These are phyloP conservation scores for Teleopsis dalmanni DNA, from an alignment of 1,140 invertebrate genomes.

Conservation along the genomic window DNA sequence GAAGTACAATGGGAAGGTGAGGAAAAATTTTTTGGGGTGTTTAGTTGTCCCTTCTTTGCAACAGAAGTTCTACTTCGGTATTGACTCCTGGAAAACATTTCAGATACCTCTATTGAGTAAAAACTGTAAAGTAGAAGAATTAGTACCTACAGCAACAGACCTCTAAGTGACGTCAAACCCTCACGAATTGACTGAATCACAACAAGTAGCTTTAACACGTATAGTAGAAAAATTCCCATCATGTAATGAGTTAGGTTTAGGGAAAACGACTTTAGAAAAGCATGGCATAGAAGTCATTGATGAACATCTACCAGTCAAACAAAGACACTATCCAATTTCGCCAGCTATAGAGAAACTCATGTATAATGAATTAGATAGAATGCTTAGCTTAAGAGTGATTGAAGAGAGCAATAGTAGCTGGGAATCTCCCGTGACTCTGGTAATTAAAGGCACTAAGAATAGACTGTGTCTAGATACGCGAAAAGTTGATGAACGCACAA, in stretches of 20 bases:
- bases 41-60: conserved; percentile 1
- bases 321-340: conserved; percentile 21
- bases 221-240: conserved; percentile 15
- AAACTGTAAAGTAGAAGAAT: background rate
- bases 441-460: conserved; percentile 19
- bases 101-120: conserved; percentile 5
- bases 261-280: conserved; percentile 18
- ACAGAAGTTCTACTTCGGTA: conserved; percentile 2
- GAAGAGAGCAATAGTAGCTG: conserved; percentile 21
- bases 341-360: conserved; percentile 15
- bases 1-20: background rate
- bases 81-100: conserved; percentile 13
- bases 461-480: conserved; percentile 29
- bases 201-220: too few relatives aligned
- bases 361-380: conserved; percentile 20
- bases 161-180: background rate
- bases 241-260: conserved; percentile 19
- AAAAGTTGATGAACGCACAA: conserved; percentile 25
- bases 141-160: background rate
- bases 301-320: conserved; percentile 20
- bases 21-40: background rate
- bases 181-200: too few relatives aligned
- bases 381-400: conserved; percentile 21
- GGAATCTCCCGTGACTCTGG: conserved; percentile 23
- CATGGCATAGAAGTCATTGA: conserved; percentile 26